These are phyloP conservation scores for Platycercus adscitus DNA, from an alignment of 2,113 vertebrate species.

Conservation along the genomic window DNA sequence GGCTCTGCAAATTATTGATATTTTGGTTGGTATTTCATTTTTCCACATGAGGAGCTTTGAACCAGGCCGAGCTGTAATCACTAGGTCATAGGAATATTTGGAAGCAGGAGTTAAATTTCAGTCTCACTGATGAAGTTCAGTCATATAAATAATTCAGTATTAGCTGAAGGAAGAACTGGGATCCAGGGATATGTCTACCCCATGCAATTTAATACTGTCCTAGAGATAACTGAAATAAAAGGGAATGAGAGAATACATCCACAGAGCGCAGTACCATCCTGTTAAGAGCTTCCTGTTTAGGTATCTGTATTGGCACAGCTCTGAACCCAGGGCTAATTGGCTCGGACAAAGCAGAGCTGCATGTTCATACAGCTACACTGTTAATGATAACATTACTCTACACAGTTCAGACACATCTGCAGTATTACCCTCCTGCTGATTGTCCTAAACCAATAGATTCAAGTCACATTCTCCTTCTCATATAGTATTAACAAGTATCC, in stretches of 20 bases:
- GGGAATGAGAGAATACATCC: neutral
- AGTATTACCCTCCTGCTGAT: neutral
- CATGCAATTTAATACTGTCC: neutral
- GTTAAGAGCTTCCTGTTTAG: neutral
- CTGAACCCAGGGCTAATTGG: neutral
- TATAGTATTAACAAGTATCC: neutral
- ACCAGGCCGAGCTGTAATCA: neutral
- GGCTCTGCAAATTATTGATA: neutral
- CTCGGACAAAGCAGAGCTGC: neutral
- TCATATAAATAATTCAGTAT: conserved; percentile 41
- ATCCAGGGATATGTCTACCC: neutral
- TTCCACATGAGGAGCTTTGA: neutral
- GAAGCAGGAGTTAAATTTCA: conserved; percentile 12
- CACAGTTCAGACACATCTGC: neutral
- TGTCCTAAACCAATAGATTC: neutral
- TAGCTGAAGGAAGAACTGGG: conserved; percentile 13
- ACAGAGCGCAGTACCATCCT: neutral
- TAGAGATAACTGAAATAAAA: neutral
- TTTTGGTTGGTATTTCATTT: conserved; percentile 19
- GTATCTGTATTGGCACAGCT: neutral
- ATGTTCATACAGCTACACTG: neutral
- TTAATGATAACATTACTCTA: neutral
- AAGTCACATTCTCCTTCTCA: neutral
- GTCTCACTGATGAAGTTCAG: neutral
- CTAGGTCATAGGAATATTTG: neutral